phyloP scores from a whole-genome alignment of 2,113 vertebrate genomes.

The Erythrocercus mccallii region DNA sequence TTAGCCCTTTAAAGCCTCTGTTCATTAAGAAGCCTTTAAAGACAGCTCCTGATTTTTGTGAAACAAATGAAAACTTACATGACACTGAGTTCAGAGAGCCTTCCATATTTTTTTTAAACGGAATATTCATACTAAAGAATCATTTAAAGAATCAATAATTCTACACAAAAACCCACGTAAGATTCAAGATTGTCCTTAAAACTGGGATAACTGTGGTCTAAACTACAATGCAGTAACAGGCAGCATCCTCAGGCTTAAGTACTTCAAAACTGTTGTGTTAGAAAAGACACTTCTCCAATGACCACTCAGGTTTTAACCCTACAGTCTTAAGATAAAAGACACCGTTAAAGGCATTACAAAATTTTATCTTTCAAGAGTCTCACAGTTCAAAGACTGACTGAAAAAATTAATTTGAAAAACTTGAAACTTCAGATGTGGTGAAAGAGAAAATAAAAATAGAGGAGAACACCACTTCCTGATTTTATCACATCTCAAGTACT shows the following conservation, averaged over 20 bases:
- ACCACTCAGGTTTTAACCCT: background rate
- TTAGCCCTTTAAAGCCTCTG: constrained; percentile 53
- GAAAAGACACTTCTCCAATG: background rate
- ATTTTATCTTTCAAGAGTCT: background rate
- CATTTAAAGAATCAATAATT: background rate
- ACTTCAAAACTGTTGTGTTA: background rate
- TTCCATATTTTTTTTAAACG: background rate
- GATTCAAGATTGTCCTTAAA: background rate
- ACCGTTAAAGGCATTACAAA: background rate
- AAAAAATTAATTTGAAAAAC: background rate
- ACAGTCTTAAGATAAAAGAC: background rate
- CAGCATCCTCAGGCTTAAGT: background rate
- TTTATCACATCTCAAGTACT: background rate
- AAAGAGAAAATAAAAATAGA: background rate
- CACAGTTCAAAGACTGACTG: background rate
- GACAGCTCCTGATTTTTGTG: background rate
- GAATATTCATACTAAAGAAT: background rate
- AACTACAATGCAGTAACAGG: background rate
- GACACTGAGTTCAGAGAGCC: background rate
- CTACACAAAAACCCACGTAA: background rate
- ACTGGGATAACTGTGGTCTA: background rate
- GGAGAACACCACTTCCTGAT: background rate
- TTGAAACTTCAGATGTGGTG: background rate
- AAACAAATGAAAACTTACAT: background rate
- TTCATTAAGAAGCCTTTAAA: constrained; percentile 5